These are phyloP conservation scores for Pycnonotus jocosus DNA, from an alignment of 2,113 vertebrate genomes.

Conservation along the genomic window DNA sequence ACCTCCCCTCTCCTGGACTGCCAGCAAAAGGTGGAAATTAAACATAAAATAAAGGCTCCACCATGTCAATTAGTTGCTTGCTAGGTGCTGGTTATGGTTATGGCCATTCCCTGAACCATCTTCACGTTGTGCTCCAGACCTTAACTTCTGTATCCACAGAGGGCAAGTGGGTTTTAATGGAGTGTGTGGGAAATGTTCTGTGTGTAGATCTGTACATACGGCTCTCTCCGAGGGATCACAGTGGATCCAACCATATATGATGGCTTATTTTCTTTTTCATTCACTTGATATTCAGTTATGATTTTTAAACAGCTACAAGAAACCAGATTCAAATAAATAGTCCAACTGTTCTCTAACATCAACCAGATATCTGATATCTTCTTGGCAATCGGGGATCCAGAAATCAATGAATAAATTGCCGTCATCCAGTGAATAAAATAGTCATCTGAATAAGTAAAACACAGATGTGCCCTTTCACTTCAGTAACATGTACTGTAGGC, in stretches of 20 bases:
- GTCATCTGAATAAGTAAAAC: neutral
- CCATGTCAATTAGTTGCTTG: neutral
- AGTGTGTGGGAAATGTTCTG: neutral
- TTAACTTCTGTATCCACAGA: neutral
- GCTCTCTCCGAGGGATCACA: neutral
- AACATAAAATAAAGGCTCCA: neutral
- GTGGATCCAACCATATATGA: neutral
- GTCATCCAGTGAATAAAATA: constrained; percentile 6
- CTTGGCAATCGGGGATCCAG: constrained; percentile 14
- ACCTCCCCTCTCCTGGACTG: neutral
- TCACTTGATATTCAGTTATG: neutral
- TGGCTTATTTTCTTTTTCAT: neutral
- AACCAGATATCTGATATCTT: constrained; percentile 9
- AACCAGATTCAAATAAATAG: neutral
- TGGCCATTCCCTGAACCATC: neutral
- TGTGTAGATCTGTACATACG: neutral
- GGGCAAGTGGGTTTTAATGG: neutral
- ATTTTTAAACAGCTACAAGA: neutral
- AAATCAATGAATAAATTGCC: constrained; percentile 59
- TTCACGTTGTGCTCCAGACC: neutral
- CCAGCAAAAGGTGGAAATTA: neutral
- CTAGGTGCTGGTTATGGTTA: neutral
- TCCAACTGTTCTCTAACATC: constrained; percentile 1
- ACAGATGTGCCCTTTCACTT: constrained; percentile 48
- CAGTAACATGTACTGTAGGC: neutral